Conservation (phyloP, 2,797 vertebrate species). For the Acestrorhynchus altus region DNA sequence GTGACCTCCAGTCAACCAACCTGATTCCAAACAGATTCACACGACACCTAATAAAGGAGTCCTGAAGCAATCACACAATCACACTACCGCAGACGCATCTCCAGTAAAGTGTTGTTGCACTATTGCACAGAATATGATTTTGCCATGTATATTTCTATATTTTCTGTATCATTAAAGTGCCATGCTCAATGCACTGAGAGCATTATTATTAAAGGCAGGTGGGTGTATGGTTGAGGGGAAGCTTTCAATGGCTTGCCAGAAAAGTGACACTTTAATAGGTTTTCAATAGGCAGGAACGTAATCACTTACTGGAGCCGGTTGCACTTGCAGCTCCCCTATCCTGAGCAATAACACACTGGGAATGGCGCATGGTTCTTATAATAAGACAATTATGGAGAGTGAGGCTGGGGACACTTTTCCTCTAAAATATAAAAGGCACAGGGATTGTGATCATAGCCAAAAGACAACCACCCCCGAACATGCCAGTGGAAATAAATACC, state of each 20-base stretch:
- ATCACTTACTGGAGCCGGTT: conserved; percentile 34
- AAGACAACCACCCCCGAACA: conserved; percentile 60
- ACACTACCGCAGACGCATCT: not conserved
- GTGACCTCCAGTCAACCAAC: not conserved
- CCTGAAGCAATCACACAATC: not conserved
- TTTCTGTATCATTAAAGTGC: conserved; percentile 86
- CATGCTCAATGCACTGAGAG: conserved; percentile 80
- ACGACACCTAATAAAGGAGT: not conserved
- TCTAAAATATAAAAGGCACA: conserved; percentile 59
- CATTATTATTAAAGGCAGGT: conserved; percentile 85
- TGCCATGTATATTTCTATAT: conserved; percentile 60
- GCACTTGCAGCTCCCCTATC: conserved; percentile 39
- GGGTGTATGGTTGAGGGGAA: conserved; percentile 71
- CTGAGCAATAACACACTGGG: conserved; percentile 9
- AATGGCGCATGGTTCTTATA: conserved; percentile 62
- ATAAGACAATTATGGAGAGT: conserved; percentile 62
- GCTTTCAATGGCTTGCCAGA: conserved; percentile 61
- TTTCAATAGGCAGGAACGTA: conserved; percentile 44
- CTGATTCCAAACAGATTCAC: not conserved
- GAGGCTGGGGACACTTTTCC: conserved; percentile 56
- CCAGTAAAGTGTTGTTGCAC: conserved; percentile 65
- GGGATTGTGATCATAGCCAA: conserved; percentile 59
- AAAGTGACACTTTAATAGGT: conserved; percentile 64
- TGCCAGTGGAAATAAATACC: conserved; percentile 64
- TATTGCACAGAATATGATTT: conserved; percentile 72